Base-by-base conservation (phyloP, 2,797 vertebrate species). In the Gorsachius magnificus region DNA sequence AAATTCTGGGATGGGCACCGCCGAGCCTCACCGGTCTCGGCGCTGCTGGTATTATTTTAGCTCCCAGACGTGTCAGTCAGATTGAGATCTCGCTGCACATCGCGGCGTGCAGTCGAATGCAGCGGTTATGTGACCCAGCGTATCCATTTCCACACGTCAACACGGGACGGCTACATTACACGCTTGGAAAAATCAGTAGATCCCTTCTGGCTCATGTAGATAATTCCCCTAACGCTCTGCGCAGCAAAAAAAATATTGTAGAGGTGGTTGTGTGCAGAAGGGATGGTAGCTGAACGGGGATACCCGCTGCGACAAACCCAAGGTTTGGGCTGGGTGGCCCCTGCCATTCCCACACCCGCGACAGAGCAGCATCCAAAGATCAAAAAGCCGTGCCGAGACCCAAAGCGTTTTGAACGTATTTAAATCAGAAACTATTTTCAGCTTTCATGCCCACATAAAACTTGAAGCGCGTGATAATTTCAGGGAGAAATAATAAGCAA, bases 231-330 rank as follows among this genome's bases (percentile, higher is more conserved):
- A 25, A 19, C 3, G 38, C 74, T 54, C 25, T 46, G 13, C 2
- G 50, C 17, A 41, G 41, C 20, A 38, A 38, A 19, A 29, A 31
- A 33, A 38, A 12, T 2, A 9, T 1, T 1, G 14, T 11, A 7
- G 45, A 31, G 48, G 10, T 3, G 17, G 29, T 4, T 11, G 13
- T 5, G 4, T 2, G 2, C 21, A 11, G 2, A 9, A 35, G 51
- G 57, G 29, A 20, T 25, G 11, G 31, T 4, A 46, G 75, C n/a
- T 15, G 51, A 18, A 33, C 17, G 35, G 35, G 33, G 58, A 17
- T 3, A 50, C 43, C 25, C 8, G 43, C 57, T 6, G 21, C 21
- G 76, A 57, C 36, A 51, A 50, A 66, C 20, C 51, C 10, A 51
- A 16, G 65, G 51, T 10, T 13, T 38, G 17, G 36, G 16, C n/a